Conservation (phyloP, 2,797 vertebrate genomes). For the Galagoides demidoff region DNA sequence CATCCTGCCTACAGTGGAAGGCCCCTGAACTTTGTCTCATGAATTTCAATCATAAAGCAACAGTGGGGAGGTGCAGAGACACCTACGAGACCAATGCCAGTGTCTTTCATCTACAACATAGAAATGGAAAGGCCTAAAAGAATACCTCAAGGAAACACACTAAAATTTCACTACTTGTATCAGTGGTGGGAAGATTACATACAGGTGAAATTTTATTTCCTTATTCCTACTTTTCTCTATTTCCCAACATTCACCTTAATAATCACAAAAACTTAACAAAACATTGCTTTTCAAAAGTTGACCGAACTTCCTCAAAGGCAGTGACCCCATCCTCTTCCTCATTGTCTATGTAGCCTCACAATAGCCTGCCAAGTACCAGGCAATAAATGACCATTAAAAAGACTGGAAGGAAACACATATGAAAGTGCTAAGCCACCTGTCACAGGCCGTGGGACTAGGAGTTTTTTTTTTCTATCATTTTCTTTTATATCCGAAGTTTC, state of each 20-base stretch:
- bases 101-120: not conserved
- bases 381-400: not conserved
- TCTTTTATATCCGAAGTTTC: not conserved
- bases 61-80: not conserved
- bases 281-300: not conserved
- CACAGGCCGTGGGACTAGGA: not conserved
- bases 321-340: not conserved
- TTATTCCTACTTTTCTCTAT: not conserved
- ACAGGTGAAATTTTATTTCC: not conserved
- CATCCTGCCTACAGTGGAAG: not conserved
- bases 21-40: not conserved
- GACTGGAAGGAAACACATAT: not conserved
- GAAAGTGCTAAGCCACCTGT: not conserved
- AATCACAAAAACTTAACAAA: not conserved
- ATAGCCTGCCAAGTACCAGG: not conserved
- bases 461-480: not conserved
- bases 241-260: not conserved
- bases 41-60: not conserved
- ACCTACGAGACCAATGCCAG: accelerated
- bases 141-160: not conserved
- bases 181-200: not conserved
- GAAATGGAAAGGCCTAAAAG: not conserved
- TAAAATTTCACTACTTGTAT: not conserved
- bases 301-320: not conserved
- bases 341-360: not conserved